Evolutionary conservation across 2,113 vertebrate genomes (phyloP).

Genomic region (Lamprologus speciosus): DNA sequence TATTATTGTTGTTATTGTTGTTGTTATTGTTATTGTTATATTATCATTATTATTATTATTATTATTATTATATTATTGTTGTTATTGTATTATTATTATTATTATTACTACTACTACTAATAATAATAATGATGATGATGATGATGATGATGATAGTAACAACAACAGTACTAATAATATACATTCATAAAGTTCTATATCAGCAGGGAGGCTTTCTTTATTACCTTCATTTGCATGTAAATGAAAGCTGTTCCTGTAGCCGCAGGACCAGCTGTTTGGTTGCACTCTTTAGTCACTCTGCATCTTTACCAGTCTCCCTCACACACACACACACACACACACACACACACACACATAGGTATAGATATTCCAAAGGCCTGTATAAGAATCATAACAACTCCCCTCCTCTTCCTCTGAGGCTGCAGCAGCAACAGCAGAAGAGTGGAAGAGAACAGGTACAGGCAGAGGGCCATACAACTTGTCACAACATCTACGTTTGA

Average conservation of each 20-base stretch:
- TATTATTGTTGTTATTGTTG: not conserved
- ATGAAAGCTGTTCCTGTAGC: slow-evolving; percentile 85
- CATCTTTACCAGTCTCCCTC: slow-evolving; percentile 27
- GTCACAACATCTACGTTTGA: slow-evolving; percentile 42
- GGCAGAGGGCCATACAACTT: slow-evolving; percentile 32
- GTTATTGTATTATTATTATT: not conserved
- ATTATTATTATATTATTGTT: not conserved
- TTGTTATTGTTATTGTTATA: not conserved
- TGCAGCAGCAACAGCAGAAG: not conserved
- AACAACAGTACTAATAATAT: not conserved
- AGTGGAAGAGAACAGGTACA: slow-evolving; percentile 26
- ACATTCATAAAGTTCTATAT: slow-evolving; percentile 35
- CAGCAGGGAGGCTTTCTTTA: slow-evolving; percentile 71
- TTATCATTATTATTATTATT: no score
- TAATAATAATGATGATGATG: fast-evolving
- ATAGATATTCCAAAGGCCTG: not conserved
- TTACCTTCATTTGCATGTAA: slow-evolving; percentile 92
- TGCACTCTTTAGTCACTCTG: slow-evolving; percentile 68
- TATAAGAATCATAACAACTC: not conserved
- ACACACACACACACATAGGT: fast-evolving
- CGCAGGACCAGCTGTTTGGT: slow-evolving; percentile 74
- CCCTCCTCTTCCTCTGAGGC: not conserved
- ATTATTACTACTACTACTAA: not conserved
- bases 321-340: not conserved
- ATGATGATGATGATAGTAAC: not conserved